phyloP scores from a whole-genome alignment of 2,888 invertebrate genomes.

The Digitonthophagus gazella region DNA sequence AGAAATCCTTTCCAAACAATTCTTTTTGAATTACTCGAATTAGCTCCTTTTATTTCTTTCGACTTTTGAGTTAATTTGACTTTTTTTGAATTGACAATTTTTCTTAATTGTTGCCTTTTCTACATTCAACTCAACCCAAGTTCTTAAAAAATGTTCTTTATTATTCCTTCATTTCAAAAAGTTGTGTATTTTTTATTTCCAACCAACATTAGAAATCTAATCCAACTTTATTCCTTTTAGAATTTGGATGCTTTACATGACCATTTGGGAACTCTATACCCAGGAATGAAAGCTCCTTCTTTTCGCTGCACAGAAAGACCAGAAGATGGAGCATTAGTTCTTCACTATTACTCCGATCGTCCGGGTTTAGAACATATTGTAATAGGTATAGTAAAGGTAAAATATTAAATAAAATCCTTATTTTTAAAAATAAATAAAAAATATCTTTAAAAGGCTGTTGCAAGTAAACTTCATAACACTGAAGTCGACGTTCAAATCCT shows the following conservation, averaged over 20 bases:
- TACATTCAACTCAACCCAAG: too few relatives aligned
- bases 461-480: constrained; percentile 87
- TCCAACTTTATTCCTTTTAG: constrained; percentile 50
- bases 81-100: too few relatives aligned
- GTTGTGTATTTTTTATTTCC: not conserved
- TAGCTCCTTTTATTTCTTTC: too few relatives aligned
- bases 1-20: too few relatives aligned
- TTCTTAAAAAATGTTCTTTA: too few relatives aligned
- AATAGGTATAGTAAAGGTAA: constrained; percentile 93
- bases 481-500: constrained; percentile 90
- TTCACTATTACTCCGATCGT: constrained; percentile 95
- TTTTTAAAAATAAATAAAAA: not conserved
- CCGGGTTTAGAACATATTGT: constrained; percentile 94
- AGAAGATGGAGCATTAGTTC: constrained; percentile 83
- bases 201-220: not conserved
- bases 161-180: too few relatives aligned
- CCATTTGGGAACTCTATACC: constrained; percentile 89
- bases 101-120: too few relatives aligned
- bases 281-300: constrained; percentile 93
- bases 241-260: constrained; percentile 95
- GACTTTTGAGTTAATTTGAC: too few relatives aligned
- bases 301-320: constrained; percentile 90
- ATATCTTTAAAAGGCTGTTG: constrained; percentile 72
- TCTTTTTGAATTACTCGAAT: too few relatives aligned
- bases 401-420: not conserved